phyloP scores from a whole-genome alignment of 2,888 invertebrate species.

The Agapostemon virescens region DNA sequence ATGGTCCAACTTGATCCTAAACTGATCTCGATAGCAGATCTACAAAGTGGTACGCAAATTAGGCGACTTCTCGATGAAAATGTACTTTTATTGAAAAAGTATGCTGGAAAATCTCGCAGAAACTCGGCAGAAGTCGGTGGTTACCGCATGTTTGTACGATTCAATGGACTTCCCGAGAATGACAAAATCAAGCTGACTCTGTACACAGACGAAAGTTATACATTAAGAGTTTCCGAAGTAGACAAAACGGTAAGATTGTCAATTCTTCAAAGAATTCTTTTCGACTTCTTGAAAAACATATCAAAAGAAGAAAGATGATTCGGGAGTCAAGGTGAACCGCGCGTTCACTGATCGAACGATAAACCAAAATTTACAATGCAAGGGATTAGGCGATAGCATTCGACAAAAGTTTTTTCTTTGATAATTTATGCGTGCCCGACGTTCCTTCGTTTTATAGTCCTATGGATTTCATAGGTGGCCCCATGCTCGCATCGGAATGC shows the following conservation, averaged over 20 bases:
- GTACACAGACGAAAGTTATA: slow-evolving; percentile 84
- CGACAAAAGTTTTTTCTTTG: not conserved
- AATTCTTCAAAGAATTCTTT: not conserved
- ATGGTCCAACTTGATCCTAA: slow-evolving; percentile 82
- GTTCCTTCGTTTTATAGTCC: not conserved
- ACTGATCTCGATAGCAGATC: slow-evolving; percentile 79
- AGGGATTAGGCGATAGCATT: not conserved
- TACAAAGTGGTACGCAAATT: slow-evolving; percentile 70
- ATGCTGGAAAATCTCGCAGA: slow-evolving; percentile 28
- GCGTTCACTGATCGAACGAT: not conserved
- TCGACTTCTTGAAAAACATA: not conserved
- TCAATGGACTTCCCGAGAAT: slow-evolving; percentile 38
- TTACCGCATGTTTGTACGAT: slow-evolving; percentile 64
- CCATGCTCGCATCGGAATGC: not conserved
- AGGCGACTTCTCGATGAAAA: slow-evolving; percentile 69
- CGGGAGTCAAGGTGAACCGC: not conserved
- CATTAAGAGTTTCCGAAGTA: slow-evolving; percentile 33
- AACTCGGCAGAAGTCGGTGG: slow-evolving; percentile 54
- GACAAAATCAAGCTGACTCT: slow-evolving; percentile 80
- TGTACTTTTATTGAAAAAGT: slow-evolving; percentile 64
- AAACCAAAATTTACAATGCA: not conserved
- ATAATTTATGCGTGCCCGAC: not conserved
- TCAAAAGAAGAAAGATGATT: not conserved
- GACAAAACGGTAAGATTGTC: slow-evolving; percentile 56
- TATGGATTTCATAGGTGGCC: not conserved